Percentiles rank a stretch among this genome's conserved stretches.
These are phyloP conservation scores for Protobothrops flavoviridis DNA, from an alignment of 2,113 vertebrate species.

Conservation along the genomic window DNA sequence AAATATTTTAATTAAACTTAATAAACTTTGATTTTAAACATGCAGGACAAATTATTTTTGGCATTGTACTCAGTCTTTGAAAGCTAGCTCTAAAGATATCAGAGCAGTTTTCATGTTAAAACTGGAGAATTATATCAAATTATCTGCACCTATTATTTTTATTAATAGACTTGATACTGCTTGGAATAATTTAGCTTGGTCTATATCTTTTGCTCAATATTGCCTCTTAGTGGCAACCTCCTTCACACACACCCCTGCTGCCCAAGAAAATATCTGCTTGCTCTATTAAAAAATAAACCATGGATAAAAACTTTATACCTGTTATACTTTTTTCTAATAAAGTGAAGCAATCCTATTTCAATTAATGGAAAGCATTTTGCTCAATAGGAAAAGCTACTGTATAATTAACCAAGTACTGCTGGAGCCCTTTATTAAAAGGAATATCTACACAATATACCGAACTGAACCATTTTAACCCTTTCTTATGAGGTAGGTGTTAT, in stretches of 20 bases:
- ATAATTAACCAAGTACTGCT: slow-evolving; percentile 4
- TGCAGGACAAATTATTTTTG: background rate
- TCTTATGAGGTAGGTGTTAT: slow-evolving; percentile 23
- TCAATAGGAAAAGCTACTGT: background rate
- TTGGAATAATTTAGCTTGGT: background rate
- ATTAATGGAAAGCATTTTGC: background rate
- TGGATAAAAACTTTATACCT: background rate
- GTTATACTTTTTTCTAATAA: background rate
- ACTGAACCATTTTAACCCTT: slow-evolving; percentile 13
- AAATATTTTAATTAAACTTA: slow-evolving; percentile 11
- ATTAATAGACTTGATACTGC: background rate
- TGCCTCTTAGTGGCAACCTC: slow-evolving; percentile 21
- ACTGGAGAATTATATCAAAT: background rate
- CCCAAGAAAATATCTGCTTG: background rate
- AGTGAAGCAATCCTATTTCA: background rate
- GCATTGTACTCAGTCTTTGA: background rate
- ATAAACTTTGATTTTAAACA: background rate
- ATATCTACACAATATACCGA: background rate
- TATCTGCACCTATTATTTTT: background rate
- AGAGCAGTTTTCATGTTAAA: background rate
- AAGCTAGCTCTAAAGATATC: slow-evolving; percentile 1
- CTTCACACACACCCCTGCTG: too few relatives aligned
- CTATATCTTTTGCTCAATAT: slow-evolving; percentile 32
- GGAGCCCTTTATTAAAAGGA: slow-evolving; percentile 10
- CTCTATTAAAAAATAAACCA: background rate